These are phyloP conservation scores for Mythimna loreyi DNA, from an alignment of 2,888 invertebrate species.

Conservation along the genomic window DNA sequence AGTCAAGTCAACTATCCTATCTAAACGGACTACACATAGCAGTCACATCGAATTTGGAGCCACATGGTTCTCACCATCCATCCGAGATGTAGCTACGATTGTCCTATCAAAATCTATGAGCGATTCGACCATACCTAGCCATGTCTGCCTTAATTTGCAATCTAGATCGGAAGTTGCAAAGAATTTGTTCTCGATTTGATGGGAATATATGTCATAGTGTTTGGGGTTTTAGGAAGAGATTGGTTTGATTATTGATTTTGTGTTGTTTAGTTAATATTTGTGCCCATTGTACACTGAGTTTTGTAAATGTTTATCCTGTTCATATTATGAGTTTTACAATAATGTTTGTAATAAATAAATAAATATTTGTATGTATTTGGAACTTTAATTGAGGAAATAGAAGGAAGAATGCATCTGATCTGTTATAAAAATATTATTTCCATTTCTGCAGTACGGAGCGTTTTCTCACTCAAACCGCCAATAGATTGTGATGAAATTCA, in stretches of 20 bases:
- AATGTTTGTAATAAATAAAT: no score
- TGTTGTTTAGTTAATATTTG: background rate
- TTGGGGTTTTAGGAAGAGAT: background rate
- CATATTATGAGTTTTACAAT: no score
- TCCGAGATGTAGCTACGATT: constrained; percentile 56
- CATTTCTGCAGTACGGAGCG: no score
- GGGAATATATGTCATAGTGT: background rate
- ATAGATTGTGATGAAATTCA: no score
- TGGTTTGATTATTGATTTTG: background rate
- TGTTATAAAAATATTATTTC: no score
- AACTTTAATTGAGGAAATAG: no score
- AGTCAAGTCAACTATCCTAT: constrained; percentile 12
- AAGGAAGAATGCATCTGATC: no score
- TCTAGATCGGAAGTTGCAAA: constrained; percentile 6
- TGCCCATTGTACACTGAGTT: no score
- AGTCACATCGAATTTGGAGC: constrained; percentile 67
- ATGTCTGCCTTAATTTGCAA: background rate
- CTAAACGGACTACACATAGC: constrained; percentile 18
- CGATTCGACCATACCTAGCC: background rate
- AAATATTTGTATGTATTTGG: no score
- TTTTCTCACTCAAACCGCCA: no score
- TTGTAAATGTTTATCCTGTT: no score
- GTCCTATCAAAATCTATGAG: constrained; percentile 49
- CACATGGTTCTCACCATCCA: constrained; percentile 53
- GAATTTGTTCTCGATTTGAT: background rate